phyloP scores from a whole-genome alignment of 2,888 invertebrate species.

The Megamerina dolium region DNA sequence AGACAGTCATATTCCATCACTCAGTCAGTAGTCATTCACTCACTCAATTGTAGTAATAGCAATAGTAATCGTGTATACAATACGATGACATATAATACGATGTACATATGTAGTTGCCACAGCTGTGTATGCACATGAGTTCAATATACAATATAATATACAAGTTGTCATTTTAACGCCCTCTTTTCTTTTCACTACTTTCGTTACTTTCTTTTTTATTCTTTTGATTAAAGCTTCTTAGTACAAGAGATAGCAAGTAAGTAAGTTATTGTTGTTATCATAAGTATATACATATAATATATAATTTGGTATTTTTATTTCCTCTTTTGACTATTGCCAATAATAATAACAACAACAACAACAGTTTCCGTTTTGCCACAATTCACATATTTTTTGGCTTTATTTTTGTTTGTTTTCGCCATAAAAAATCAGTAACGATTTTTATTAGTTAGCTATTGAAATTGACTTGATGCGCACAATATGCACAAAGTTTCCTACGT shows the following conservation, averaged over 20 bases:
- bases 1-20: background rate
- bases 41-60: no score
- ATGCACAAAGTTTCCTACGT: slow-evolving; percentile 36
- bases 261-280: slow-evolving; percentile 30
- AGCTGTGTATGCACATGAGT: slow-evolving; percentile 18
- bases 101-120: slow-evolving; percentile 8
- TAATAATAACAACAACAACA: no score
- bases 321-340: slow-evolving; percentile 37
- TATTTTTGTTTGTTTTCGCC: slow-evolving; percentile 34
- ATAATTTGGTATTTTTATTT: no score
- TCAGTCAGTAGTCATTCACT: no score
- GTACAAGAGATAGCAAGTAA: no score
- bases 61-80: no score
- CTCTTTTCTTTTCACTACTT: slow-evolving; percentile 33
- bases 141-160: no score
- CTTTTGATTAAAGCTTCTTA: no score
- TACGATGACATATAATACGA: no score
- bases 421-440: slow-evolving; percentile 28
- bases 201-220: slow-evolving; percentile 5
- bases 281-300: slow-evolving; percentile 39
- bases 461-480: slow-evolving; percentile 30
- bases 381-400: no score
- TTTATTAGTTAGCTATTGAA: slow-evolving; percentile 21
- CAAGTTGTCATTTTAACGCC: slow-evolving; percentile 39
- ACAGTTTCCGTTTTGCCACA: slow-evolving; percentile 37